Percentiles rank a stretch among this genome's conserved stretches.
These are phyloP conservation scores for Crocodylus rhombifer DNA, from an alignment of 2,797 vertebrate genomes.

Conservation along the genomic window DNA sequence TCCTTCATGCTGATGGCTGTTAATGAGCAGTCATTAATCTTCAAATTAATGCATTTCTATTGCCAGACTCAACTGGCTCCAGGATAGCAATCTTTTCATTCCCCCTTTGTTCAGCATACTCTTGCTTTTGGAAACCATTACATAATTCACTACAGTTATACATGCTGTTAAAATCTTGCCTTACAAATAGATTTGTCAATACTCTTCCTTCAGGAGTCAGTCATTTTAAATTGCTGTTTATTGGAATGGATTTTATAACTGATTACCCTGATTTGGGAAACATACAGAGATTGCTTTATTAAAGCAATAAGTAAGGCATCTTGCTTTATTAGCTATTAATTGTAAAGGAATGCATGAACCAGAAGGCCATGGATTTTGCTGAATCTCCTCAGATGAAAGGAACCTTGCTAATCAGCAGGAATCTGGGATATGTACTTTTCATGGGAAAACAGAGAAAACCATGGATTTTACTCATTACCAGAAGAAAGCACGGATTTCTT, in stretches of 20 bases:
- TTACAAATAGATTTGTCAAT: conserved; percentile 13
- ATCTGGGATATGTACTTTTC: too few relatives aligned
- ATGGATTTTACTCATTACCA: too few relatives aligned
- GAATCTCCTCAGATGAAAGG: background rate
- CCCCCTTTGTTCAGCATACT: conserved; percentile 43
- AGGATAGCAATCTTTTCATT: conserved; percentile 39
- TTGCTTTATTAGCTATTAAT: conserved; percentile 18
- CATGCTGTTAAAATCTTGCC: conserved; percentile 50
- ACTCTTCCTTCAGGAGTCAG: conserved; percentile 17
- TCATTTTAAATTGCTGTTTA: conserved; percentile 23
- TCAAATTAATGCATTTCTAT: conserved; percentile 8
- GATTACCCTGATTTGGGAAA: conserved; percentile 7
- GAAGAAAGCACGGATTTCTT: too few relatives aligned
- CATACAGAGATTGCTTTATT: background rate
- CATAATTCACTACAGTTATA: conserved; percentile 36
- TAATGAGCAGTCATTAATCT: background rate
- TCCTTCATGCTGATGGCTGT: background rate
- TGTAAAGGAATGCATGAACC: background rate
- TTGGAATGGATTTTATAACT: conserved; percentile 30
- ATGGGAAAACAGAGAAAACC: too few relatives aligned
- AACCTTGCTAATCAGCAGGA: background rate
- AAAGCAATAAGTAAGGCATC: background rate
- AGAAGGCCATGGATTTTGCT: background rate
- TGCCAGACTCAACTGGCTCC: conserved; percentile 44
- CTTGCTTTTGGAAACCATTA: conserved; percentile 47